phyloP scores from a whole-genome alignment of 2,888 invertebrate species.

The Ophion slaviceki region DNA sequence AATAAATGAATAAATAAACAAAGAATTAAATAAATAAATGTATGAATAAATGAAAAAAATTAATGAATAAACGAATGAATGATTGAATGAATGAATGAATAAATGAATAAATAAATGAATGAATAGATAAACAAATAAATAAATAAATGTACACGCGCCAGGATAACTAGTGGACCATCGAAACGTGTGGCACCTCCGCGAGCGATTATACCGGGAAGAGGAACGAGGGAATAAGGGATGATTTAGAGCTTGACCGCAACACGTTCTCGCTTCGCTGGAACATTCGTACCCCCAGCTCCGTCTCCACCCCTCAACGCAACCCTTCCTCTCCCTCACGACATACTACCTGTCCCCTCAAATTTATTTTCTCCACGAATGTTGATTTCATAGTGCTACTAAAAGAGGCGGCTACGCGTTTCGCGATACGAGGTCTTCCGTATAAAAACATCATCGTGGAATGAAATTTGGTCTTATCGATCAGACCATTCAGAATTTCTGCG shows the following conservation, averaged over 20 bases:
- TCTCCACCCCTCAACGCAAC: slow-evolving; percentile 11
- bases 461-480: background rate
- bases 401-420: slow-evolving; percentile 16
- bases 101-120: background rate
- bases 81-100: background rate
- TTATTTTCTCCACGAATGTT: slow-evolving; percentile 73
- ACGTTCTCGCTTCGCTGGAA: slow-evolving; percentile 51
- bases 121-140: background rate
- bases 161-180: slow-evolving; percentile 19
- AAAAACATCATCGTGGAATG: background rate
- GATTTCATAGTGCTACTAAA: slow-evolving; percentile 68
- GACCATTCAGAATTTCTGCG: too few relatives aligned
- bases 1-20: too few relatives aligned
- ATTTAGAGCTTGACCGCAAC: slow-evolving; percentile 67
- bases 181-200: slow-evolving; percentile 24
- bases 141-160: background rate
- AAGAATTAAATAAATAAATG: too few relatives aligned
- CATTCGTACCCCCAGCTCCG: slow-evolving; percentile 23
- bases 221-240: slow-evolving; percentile 69
- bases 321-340: slow-evolving; percentile 19
- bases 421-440: background rate
- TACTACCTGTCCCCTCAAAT: slow-evolving; percentile 67
- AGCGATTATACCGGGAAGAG: slow-evolving; percentile 29
- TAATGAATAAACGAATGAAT: background rate
- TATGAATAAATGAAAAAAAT: background rate